Evolutionary conservation across 1,140 invertebrate genomes (phyloP).

Genomic region (Apolygus lucorum): DNA sequence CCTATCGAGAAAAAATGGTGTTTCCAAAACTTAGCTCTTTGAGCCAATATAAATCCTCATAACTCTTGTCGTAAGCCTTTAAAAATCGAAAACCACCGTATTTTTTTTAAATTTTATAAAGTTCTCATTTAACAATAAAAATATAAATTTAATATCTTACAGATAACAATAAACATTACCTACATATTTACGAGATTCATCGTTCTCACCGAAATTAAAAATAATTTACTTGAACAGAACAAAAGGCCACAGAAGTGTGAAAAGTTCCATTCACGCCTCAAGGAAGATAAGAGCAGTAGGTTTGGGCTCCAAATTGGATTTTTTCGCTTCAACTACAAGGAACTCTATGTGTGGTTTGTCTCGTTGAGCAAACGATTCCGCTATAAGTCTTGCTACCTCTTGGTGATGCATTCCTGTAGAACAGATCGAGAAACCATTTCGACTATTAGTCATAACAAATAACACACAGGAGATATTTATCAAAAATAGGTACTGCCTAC

Average conservation of each 20-base stretch:
- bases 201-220: no score
- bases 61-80: no score
- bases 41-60: neutral
- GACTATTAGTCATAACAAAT: no score
- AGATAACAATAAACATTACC: neutral
- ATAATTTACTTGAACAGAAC: constrained; percentile 5
- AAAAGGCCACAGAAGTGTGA: constrained; percentile 23
- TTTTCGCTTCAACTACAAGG: constrained; percentile 79
- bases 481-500: no score
- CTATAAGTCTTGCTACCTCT: constrained; percentile 79
- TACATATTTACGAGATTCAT: neutral
- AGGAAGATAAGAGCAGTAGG: constrained; percentile 77
- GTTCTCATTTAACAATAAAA: constrained; percentile 12
- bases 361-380: constrained; percentile 76
- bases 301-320: constrained; percentile 79
- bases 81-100: neutral
- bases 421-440: no score
- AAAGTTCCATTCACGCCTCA: constrained; percentile 43
- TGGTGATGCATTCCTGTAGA: constrained; percentile 51
- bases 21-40: neutral
- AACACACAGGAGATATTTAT: no score
- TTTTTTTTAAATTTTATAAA: neutral
- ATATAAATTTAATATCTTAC: constrained; percentile 1
- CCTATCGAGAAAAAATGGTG: no score
- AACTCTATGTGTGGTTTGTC: constrained; percentile 82